Base-by-base conservation (phyloP, 2,888 invertebrate genomes). In the Falcaria lacertinaria region DNA sequence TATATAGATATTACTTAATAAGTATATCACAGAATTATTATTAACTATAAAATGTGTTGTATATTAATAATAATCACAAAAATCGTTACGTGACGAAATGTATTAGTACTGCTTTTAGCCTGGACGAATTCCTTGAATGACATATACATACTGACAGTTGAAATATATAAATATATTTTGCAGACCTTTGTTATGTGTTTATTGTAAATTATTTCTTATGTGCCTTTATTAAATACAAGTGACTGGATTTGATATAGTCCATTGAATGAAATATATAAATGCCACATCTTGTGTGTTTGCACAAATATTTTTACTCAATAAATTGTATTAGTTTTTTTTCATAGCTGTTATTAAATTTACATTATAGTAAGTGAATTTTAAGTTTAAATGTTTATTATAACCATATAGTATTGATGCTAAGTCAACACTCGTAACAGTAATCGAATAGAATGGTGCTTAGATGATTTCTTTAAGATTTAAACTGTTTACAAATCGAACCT, bases 371-470 rank as follows among this genome's bases (percentile, higher is more conserved):
- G 84, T 83, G 79, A 80, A 62, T 64, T 64, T 75, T 84, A 80
- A 75, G 74, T 81, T 83, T 74, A 72, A 79, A 69, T 69, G 66
- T 77, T 75, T 76, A 73, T 76, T 56, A 60, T 79, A 78, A 73
- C 74, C 74, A 68, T 67, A 75, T 70, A 83, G 81, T 86, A 84
- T 84, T 83, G 74, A 76, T 71, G 80, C 79, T 86, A 81, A 84
- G 85, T 88, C 85, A 80, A 74, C 25, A 37, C 63, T 64, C 55
- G 73, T 78, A 81, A 83, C 81, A 74, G 80, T 79, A 74, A 88
- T 87, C 87, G 89, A 89, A 89, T 88, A 88, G 84, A 88, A 86
- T 86, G 89, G 89, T 89, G 89, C 89, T 89, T 89, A 86, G 85
- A 80, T 67, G 69, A 82, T 82, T 84, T 81, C 69, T 72, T 81